Evolutionary conservation across 1,140 invertebrate species (phyloP), one percentile per base, ranked within the genome.

Genomic region (Asbolus verrucosus): DNA sequence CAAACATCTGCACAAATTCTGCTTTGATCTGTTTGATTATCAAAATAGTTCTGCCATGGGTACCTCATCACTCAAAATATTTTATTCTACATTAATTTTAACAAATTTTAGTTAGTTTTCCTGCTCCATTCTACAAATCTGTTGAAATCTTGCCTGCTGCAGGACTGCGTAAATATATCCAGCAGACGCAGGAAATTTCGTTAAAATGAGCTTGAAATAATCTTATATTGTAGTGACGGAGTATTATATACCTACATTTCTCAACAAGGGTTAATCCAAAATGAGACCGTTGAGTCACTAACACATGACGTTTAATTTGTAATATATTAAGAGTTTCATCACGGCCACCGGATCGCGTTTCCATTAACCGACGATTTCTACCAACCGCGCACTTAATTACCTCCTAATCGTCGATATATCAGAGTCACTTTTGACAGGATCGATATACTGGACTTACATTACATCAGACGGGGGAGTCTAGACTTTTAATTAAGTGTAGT

Each of bases 301-400:
- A 70, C 67, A 67, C 63, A 65, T 68, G 71, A 66, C 63, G 67
- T 73, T 73, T 70, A 73, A 73, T 73, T 70, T 67, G 71, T 73
- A 73, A 73, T 73, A 67, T 73, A 73, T 73, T 73, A 73, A 73
- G 67, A 73, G 71, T 73, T 73, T 63, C 71, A 73, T 69, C 71
- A 73, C 67, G 71, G 71, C 71, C 39, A 70, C 46, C 50, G 67
- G 65, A 73, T 73, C 63, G 67, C 67, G 61, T 67, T 70, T 65
- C 67, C 67, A 70, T 73, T 73, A 73, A 73, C 60, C 50, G 33
- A 69, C 50, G 67, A 69, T 46, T 71, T 46, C 69, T 65, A 38
- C 50, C 50, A 65, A 54, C 69, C 41, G 61, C 21, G 50, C 70
- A 71, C 70, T 72, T 72, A 72, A 68, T 72, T 72, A 72, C 65